Base-by-base conservation (phyloP, 2,797 vertebrate species). In the Scarus forsteni region DNA sequence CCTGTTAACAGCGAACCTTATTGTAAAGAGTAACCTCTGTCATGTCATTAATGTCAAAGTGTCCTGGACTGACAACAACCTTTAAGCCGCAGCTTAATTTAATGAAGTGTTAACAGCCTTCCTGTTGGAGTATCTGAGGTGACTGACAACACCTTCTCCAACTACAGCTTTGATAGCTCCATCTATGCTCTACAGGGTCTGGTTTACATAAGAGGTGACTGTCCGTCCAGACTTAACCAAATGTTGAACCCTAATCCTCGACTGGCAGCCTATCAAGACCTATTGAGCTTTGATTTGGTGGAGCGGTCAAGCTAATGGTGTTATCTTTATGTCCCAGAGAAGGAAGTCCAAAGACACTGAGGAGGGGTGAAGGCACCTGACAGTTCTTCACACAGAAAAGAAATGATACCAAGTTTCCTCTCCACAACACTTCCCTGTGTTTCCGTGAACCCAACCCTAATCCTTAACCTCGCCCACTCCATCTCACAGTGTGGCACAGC, bases 211-310 rank as follows among this genome's bases (percentile, higher is more conserved):
- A 77, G 38, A 12, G n/a, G 51, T 45, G n/a, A 15, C 60, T 1
- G 8, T 61, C 0, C 0, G 6, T 58, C 48, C 66, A 72, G 66
- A 78, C 70, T 75, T 70, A 38, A 64, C 42, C 59, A 55, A 48
- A 53, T 54, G 72, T 70, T 74, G 1, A 70, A 48, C 60, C 0
- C 11, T 84, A 84, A 84, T 72, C 62, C 27, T 48, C 18, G 40
- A 75, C 62, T 40, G 1, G 39, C 27, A 52, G 60, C 45, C 64
- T 64, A 55, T 38, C n/a, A 34, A 44, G 27, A 70, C 52, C 54
- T 42, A 54, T 27, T 14, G 12, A n/a, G 15, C 55, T 43, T 60
- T 45, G 48, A 45, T 76, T 58, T 65, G 0, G 14, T 1, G 7
- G 7, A 46, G 51, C 14, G n/a, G 43, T 54, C 61, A n/a, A 67